These are phyloP conservation scores for Volucella inflata DNA, from an alignment of 2,888 invertebrate genomes.

Conservation along the genomic window DNA sequence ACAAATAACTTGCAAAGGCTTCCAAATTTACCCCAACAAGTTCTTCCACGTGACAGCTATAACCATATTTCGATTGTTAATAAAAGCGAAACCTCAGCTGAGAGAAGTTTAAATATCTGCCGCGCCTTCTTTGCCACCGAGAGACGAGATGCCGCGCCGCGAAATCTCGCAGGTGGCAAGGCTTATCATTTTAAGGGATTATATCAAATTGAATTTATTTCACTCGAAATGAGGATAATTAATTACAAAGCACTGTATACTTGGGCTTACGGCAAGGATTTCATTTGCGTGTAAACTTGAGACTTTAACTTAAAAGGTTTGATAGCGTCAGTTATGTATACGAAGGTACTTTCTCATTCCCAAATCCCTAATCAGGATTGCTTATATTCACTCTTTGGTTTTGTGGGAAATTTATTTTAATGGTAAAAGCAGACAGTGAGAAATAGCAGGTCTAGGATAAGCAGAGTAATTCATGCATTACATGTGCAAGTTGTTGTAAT, in stretches of 20 bases:
- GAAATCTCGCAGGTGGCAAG: conserved; percentile 27
- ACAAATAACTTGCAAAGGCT: background rate
- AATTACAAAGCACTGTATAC: conserved; percentile 36
- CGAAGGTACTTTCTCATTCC: background rate
- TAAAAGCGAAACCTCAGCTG: conserved; percentile 15
- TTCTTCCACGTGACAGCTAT: conserved; percentile 6
- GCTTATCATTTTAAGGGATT: conserved; percentile 57
- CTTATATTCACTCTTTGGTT: background rate
- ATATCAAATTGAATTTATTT: conserved; percentile 62
- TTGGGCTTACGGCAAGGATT: conserved; percentile 14
- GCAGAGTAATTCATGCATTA: conserved; percentile 27
- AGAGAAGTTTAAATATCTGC: background rate
- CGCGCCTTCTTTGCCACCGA: background rate
- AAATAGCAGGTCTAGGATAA: conserved; percentile 38
- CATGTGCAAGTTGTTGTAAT: conserved; percentile 15
- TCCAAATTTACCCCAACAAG: background rate
- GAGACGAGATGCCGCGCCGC: conserved; percentile 1
- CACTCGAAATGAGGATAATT: conserved; percentile 51
- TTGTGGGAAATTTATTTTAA: conserved; percentile 19
- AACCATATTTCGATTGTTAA: conserved; percentile 31
- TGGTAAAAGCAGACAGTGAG: conserved; percentile 18
- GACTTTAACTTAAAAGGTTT: conserved; percentile 14
- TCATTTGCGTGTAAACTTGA: background rate
- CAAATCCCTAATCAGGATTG: background rate
- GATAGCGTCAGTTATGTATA: background rate